Conservation (phyloP, 2,888 invertebrate species). For the Dorcus hopei region DNA sequence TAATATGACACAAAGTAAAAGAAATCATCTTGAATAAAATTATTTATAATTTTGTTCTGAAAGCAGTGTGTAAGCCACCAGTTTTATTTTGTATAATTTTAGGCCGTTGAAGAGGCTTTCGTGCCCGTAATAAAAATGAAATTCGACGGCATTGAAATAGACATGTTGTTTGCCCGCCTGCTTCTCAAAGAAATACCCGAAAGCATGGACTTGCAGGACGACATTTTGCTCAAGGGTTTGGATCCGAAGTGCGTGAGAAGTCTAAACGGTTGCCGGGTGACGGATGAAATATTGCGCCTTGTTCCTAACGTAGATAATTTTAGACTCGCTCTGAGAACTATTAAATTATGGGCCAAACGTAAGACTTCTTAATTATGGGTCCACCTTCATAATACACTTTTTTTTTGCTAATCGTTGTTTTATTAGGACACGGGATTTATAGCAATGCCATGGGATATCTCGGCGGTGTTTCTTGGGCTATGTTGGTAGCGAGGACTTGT, state of each 20-base stretch:
- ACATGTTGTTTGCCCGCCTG: conserved; percentile 94
- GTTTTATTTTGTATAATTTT: conserved; percentile 28
- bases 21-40: too few relatives aligned
- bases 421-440: conserved; percentile 89
- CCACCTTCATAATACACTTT: not conserved
- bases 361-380: conserved; percentile 40
- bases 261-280: conserved; percentile 96
- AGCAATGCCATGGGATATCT: conserved; percentile 97
- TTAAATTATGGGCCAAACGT: conserved; percentile 99
- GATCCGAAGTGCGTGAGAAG: conserved; percentile 96
- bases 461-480: conserved; percentile 99
- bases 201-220: conserved; percentile 82
- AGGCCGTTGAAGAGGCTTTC: conserved; percentile 97
- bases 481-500: conserved; percentile 97
- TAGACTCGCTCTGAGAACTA: conserved; percentile 86
- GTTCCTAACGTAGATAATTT: conserved; percentile 96
- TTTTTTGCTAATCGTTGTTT: conserved; percentile 9
- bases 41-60: not conserved
- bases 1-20: too few relatives aligned
- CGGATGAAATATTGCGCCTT: conserved; percentile 93
- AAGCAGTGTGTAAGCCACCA: not conserved
- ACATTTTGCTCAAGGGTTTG: conserved; percentile 86
- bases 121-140: conserved; percentile 99
- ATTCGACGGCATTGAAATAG: conserved; percentile 97
- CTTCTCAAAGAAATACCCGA: conserved; percentile 96